These are phyloP conservation scores for Slavum lentiscoides DNA, from an alignment of 2,888 invertebrate genomes.

Conservation along the genomic window DNA sequence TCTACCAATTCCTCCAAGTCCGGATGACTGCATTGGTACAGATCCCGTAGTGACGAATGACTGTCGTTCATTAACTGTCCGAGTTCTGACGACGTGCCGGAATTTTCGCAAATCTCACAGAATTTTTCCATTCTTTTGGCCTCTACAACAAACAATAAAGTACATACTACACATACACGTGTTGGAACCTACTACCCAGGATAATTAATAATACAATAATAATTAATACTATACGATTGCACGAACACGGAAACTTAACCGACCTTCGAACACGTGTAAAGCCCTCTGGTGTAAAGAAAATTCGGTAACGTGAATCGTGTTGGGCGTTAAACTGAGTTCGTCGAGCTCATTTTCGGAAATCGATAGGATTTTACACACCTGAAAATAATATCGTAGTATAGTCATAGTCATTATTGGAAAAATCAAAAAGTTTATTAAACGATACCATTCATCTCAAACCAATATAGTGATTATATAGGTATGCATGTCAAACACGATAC, in stretches of 20 bases:
- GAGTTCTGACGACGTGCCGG: conserved; percentile 61
- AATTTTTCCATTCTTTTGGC: conserved; percentile 82
- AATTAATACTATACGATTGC: too few species aligned
- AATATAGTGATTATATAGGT: too few species aligned
- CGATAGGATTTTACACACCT: conserved; percentile 64
- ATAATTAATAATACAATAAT: too few species aligned
- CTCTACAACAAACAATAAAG: conserved; percentile 64
- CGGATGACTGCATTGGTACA: conserved; percentile 92
- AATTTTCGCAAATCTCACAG: conserved; percentile 66
- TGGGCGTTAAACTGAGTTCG: conserved; percentile 68
- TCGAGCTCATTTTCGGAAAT: conserved; percentile 69
- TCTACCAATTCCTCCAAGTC: conserved; percentile 82
- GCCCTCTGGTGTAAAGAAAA: conserved; percentile 86
- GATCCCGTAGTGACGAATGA: conserved; percentile 79
- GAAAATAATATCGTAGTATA: neutral
- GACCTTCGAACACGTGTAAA: conserved; percentile 81
- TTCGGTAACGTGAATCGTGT: conserved; percentile 67
- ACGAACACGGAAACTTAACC: neutral
- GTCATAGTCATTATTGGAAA: too few species aligned
- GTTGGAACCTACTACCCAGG: too few species aligned
- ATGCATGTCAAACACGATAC: too few species aligned
- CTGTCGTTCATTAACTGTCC: conserved; percentile 87
- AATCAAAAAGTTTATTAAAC: too few species aligned
- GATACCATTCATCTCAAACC: too few species aligned
- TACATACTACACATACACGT: too few species aligned